Base-by-base conservation (phyloP, 2,888 invertebrate genomes). In the Polymixis flavicincta region DNA sequence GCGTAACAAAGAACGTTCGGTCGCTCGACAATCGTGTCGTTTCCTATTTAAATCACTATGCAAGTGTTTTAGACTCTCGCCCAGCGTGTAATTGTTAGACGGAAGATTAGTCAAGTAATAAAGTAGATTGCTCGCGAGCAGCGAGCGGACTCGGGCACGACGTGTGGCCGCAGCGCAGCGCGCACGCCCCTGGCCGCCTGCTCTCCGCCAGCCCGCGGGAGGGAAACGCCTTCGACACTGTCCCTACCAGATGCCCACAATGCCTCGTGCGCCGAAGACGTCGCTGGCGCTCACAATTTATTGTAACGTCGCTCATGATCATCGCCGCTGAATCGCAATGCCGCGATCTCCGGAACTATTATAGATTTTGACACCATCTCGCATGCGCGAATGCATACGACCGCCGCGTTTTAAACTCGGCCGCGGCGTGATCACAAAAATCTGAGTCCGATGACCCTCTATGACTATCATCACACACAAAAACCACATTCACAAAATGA, bases 371-470 rank as follows among this genome's bases (percentile, higher is more conserved):
- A 96, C 95, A 94, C 93, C 93, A 94, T 92, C 93, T 96, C 95
- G 96, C 96, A 96, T 96, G 96, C 96, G 96, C 96, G 94, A 95
- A 94, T 96, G 94, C 94, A 95, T 95, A 95, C 93, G 95, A 92
- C 95, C 94, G 95, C 96, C 95, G 95, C 95, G 95, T 95, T 96
- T 94, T 92, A 91, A 94, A 96, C 95, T 95, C 93, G 92, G 94
- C 93, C 94, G 94, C 94, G 89, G 93, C 93, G 92, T 95, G 95
- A 95, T 95, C 91, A 90, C 92, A 94, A 95, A 94, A 95, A 94
- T 92, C 90, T 68, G 83, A 92, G 94, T 93, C 92, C 93, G 93
- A 95, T 94, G 94, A 95, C 94, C 94, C 93, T 92, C 90, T 84
- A 84, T 89, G 89, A 90, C 82, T 86, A 94, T 92, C 85, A 90